phyloP scores from a whole-genome alignment of 2,797 vertebrate species.

The Allobates femoralis region DNA sequence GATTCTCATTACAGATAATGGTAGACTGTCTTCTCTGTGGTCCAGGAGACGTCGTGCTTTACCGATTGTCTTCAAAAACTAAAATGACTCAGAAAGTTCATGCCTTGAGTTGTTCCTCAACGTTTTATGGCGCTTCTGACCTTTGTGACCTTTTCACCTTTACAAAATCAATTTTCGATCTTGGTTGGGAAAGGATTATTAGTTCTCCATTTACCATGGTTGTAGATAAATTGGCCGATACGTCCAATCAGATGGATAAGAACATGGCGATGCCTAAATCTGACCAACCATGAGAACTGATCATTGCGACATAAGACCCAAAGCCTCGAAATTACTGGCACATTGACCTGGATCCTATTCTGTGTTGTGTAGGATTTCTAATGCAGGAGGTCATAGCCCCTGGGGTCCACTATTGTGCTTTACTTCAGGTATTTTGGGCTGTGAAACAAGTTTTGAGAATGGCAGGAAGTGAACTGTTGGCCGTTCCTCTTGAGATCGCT shows the following conservation, averaged over 20 bases:
- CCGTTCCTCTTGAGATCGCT: constrained; percentile 72
- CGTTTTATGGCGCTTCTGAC: constrained; percentile 68
- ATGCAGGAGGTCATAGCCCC: constrained; percentile 64
- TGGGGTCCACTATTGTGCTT: constrained; percentile 70
- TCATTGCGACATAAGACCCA: neutral
- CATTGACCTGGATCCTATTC: neutral
- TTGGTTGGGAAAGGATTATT: neutral
- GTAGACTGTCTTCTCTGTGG: constrained; percentile 74
- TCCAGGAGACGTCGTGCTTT: constrained; percentile 76
- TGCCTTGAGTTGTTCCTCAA: constrained; percentile 37
- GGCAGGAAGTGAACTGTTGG: constrained; percentile 74
- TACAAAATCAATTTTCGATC: neutral
- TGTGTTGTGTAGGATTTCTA: constrained; percentile 36
- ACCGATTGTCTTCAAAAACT: constrained; percentile 76
- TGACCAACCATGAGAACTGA: neutral
- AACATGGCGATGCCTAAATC: neutral
- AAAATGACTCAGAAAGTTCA: constrained; percentile 75
- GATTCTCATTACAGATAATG: constrained; percentile 79
- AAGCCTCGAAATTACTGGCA: neutral
- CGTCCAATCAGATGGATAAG: neutral
- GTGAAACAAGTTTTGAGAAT: constrained; percentile 72
- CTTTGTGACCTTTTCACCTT: constrained; percentile 71
- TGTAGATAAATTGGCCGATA: neutral
- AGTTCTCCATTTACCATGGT: neutral
- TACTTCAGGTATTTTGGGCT: constrained; percentile 74